Base-by-base conservation (phyloP, 1,140 invertebrate species). In the Micrasema minimum region DNA sequence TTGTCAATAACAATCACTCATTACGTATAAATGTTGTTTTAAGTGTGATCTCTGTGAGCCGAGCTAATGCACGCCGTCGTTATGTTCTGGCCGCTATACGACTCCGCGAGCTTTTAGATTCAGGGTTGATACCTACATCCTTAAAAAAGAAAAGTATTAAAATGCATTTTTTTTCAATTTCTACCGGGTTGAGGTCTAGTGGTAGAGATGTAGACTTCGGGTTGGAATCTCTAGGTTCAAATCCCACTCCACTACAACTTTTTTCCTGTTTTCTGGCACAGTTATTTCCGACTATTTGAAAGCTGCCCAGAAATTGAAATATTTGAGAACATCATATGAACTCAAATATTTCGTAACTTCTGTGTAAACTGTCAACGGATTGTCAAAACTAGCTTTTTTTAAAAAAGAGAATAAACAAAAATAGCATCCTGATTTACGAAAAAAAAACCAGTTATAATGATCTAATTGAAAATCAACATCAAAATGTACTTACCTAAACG, bases 1-100 rank as follows among this genome's bases (percentile, higher is more conserved):
- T 74, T 74, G 72, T 74, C 72, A 71, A 74, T 74, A 74, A 74
- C 72, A 74, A 74, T 74, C 72, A 71, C 65, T 71, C 72, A 74
- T 74, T 74, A 71, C 55, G 45, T 10, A 74, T 74, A 74, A 71
- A 74, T 74, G 72, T 74, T 71, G 69, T 74, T 74, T 74, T 74
- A 74, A 74, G 72, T 74, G 72, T 74, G 66, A 69, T 69, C 55
- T 71, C 37, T 18, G 53, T 12, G 23, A n/a, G n/a, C n/a, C n/a
- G n/a, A n/a, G 68, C 68, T 74, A 74, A 74, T 74, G 72, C 53
- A 31, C 31, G 68, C 35, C 45, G 68, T 69, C 72, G 67, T 74
- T 74, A 74, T 35, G 37, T 7, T 55, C 31, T 35, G 43, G 51
- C 23, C n/a, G n/a, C n/a, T n/a, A n/a, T n/a, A n/a, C n/a, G n/a